Evolutionary conservation across 2,113 vertebrate genomes (phyloP).

Genomic region (Lepisosteus oculatus): DNA sequence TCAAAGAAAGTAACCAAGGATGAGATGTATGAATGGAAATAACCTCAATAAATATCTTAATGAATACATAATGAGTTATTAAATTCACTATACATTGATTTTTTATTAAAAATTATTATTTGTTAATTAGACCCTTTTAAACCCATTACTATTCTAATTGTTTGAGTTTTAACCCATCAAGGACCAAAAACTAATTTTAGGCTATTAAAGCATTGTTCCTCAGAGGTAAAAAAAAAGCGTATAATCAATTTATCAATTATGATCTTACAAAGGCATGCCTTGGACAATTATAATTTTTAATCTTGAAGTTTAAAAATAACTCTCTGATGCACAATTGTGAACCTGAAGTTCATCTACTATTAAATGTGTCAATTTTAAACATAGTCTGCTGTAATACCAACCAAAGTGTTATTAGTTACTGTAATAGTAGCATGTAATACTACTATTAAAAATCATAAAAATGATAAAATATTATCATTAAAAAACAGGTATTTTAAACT

Average conservation of each 20-base stretch:
- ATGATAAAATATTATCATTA: no score
- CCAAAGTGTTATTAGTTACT: no score
- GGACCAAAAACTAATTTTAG: slow-evolving; percentile 59
- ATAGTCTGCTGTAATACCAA: no score
- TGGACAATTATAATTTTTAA: slow-evolving; percentile 58
- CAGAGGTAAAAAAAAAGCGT: slow-evolving; percentile 53
- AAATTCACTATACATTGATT: slow-evolving; percentile 83
- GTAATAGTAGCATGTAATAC: no score
- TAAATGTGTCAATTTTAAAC: no score
- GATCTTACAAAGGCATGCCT: slow-evolving; percentile 62
- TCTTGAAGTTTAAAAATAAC: slow-evolving; percentile 28
- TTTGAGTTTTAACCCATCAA: slow-evolving; percentile 59
- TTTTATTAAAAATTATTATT: slow-evolving; percentile 88
- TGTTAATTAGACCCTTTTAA: slow-evolving; percentile 94
- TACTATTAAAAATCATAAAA: no score
- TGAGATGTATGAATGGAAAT: slow-evolving; percentile 80
- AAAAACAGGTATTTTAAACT: no score
- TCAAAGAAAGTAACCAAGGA: slow-evolving; percentile 86
- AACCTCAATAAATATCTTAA: slow-evolving; percentile 86
- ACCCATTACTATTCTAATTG: slow-evolving; percentile 84
- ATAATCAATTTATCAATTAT: slow-evolving; percentile 73
- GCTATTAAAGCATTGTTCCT: slow-evolving; percentile 66
- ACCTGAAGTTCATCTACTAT: background rate
- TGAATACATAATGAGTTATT: slow-evolving; percentile 68
- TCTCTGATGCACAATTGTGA: background rate